Percentiles rank a stretch among this genome's conserved stretches.
phyloP scores from a whole-genome alignment of 2,888 invertebrate genomes.

The Acronicta psi region DNA sequence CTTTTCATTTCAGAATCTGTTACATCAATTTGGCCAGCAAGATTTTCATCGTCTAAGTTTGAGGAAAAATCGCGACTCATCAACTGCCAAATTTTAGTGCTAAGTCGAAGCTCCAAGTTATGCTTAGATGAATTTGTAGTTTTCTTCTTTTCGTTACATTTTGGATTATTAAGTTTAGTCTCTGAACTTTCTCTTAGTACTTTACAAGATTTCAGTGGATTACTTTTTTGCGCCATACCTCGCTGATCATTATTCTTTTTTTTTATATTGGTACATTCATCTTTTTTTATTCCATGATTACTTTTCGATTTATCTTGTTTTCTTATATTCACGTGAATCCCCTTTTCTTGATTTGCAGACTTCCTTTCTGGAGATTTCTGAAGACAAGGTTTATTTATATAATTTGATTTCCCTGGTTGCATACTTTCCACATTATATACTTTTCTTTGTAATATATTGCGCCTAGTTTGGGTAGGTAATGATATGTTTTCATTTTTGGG shows the following conservation, averaged over 20 bases:
- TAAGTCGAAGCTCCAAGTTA: slow-evolving; percentile 16
- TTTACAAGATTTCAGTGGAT: neutral
- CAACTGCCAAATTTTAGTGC: slow-evolving; percentile 21
- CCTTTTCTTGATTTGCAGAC: slow-evolving; percentile 1
- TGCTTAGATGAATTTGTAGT: slow-evolving; percentile 3
- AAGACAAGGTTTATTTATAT: slow-evolving; percentile 6
- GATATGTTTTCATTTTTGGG: slow-evolving; percentile 6
- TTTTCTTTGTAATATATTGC: slow-evolving; percentile 3
- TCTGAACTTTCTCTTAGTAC: neutral
- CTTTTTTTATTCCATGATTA: neutral
- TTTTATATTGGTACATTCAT: slow-evolving; percentile 1
- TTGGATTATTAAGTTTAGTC: neutral
- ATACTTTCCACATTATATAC: slow-evolving; percentile 11
- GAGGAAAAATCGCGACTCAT: slow-evolving; percentile 12
- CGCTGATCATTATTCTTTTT: neutral
- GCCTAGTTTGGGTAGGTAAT: slow-evolving; percentile 13
- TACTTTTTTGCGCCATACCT: neutral
- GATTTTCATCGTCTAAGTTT: slow-evolving; percentile 15
- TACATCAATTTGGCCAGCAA: slow-evolving; percentile 7
- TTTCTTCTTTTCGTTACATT: neutral
- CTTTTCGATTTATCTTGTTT: slow-evolving; percentile 5
- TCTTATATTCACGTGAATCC: slow-evolving; percentile 1
- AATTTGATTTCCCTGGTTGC: neutral
- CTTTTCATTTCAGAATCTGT: slow-evolving; percentile 24
- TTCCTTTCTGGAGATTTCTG: neutral